Conservation (phyloP, 2,888 invertebrate genomes). For the Apotomis capreana region DNA sequence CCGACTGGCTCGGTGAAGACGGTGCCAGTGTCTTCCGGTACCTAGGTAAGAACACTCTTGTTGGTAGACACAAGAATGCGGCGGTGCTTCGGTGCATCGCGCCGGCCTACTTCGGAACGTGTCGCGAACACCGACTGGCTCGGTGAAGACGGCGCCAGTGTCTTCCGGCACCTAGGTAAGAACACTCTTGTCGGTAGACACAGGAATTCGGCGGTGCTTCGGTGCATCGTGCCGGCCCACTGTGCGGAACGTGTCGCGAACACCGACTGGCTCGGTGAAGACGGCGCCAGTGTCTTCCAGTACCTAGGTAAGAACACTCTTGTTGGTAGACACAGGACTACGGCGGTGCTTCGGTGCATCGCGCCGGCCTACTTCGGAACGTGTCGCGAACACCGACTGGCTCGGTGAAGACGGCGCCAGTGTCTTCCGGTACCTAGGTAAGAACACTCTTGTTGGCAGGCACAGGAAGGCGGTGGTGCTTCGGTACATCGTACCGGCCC, state of each 20-base stretch:
- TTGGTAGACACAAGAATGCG: no score
- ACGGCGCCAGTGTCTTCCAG: no score
- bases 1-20: no score
- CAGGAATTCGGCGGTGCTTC: conserved; percentile 90
- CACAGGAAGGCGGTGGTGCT: conserved; percentile 91
- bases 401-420: conserved; percentile 91
- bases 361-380: conserved; percentile 94
- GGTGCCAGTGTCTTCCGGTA: no score
- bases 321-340: no score
- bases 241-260: no score
- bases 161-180: conserved; percentile 77
- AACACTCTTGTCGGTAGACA: conserved; percentile 87
- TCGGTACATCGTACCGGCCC: conserved; percentile 94
- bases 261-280: no score
- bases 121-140: conserved; percentile 96
- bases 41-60: no score
- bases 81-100: conserved; percentile 95
- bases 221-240: conserved; percentile 94
- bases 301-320: no score
- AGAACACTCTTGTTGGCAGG: conserved; percentile 86
- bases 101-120: conserved; percentile 93
- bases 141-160: conserved; percentile 90
- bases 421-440: conserved; percentile 81
- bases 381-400: conserved; percentile 95
- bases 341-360: conserved; percentile 94